Base-by-base conservation (phyloP, 2,113 vertebrate species). In the Paradoxurus hermaphroditus region DNA sequence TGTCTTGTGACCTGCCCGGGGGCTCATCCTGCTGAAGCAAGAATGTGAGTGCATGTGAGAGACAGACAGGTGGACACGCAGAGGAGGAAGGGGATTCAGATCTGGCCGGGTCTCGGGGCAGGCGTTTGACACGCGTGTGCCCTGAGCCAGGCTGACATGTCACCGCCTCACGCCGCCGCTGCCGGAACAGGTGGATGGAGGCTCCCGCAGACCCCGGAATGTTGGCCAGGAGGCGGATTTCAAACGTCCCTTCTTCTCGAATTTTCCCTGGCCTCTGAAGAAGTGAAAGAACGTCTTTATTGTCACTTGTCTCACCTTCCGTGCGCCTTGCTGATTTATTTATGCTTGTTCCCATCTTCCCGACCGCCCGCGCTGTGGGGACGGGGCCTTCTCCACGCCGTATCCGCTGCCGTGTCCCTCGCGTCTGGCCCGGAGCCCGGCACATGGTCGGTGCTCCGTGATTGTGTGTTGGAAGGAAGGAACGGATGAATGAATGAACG, bases 281-380 rank as follows among this genome's bases (percentile, higher is more conserved):
- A n/a, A n/a, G n/a, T n/a, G n/a, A n/a, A n/a, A n/a, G n/a, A 29
- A 2, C 9, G n/a, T 19, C 70, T 63, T 46, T 34, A 44, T 9
- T 5, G 51, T 77, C 49, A 2, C n/a, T 73, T 39, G 15, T 15
- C 29, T 46, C 34, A n/a, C 16, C 5, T 25, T 36, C 56, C 56
- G 0, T 72, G 0, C 18, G 0, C 78, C 63, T 53, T 34, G 21
- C 62, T 88, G 79, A 2, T 41, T 21, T 49, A 8, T 19, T 3
- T 44, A n/a, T 53, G 2, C 19, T 18, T n/a, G 5, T n/a, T 31
- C n/a, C 56, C 6, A 25, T 46, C 41, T 62, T 56, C 23, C 4
- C 78, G 59, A 31, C 18, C 3, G 19, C 29, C 62, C 11, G 70
- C 88, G 49, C 83, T 16, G 1, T 7, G 49, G 56, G 63, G 29